Base-by-base conservation (phyloP, 2,797 vertebrate genomes). In the Galagoides demidoff region DNA sequence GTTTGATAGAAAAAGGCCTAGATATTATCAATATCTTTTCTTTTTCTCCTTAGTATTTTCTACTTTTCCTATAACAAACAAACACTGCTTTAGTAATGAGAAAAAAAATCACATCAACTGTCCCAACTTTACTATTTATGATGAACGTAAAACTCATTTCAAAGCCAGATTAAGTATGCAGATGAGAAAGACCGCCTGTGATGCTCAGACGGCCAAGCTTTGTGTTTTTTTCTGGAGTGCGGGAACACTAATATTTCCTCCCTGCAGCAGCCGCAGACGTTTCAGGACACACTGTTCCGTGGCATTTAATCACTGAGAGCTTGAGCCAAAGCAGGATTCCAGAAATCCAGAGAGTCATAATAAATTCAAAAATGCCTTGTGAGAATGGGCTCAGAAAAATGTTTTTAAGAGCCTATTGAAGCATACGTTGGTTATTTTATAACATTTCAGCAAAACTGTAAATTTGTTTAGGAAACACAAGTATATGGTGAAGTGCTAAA, bases 271-370 rank as follows among this genome's bases (percentile, higher is more conserved):
- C 90, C 14, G 31, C 8, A 59, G 22, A 57, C 29, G 93, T 52
- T 92, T 89, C 55, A 95, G 45, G 29, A 97, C 63, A 88, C 3
- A 1, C 73, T 94, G 96, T 94, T 86, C 85, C 85, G 37, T 27
- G 87, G 71, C 45, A 63, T 93, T 98, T 97, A 89, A 93, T 97
- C 94, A 93, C 55, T 7, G 52, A 96, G 91, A 63, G 59, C 73
- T 76, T 43, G 31, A 55, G 95, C 89, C 71, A 95, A 96, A 94
- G 16, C 84, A 63, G 31, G 85, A 52, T 76, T 73, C 86, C 71
- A 97, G 81, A 77, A 78, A 93, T 59, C 82, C 79, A 96, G 85
- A 96, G 77, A 95, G 22, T 88, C 79, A 93, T 37, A 93, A 77
- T 92, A 92, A 22, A 83, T n/a, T 68, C 71, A 57, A 76, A 45